Conservation (phyloP, 35 echinoderm and acorn worm genomes). For the Stichopus chloronotus region DNA sequence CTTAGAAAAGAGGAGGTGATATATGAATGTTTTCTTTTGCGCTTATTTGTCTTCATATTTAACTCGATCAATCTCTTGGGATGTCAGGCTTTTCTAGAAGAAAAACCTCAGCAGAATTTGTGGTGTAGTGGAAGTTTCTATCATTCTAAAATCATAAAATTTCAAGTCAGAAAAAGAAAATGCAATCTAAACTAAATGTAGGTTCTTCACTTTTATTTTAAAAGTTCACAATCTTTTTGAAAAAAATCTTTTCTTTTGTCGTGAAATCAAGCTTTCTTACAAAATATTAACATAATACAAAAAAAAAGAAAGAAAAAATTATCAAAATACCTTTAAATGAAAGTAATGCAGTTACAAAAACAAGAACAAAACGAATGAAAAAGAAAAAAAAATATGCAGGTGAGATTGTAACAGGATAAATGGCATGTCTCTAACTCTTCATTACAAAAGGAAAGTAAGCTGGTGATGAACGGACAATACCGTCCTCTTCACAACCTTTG, state of each 20-base stretch:
- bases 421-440: no score
- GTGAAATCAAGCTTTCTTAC: constrained; percentile 14
- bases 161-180: neutral
- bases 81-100: no score
- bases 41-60: no score
- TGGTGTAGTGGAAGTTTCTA: no score
- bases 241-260: neutral
- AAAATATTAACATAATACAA: constrained; percentile 22
- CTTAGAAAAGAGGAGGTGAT: no score
- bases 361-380: neutral
- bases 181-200: neutral
- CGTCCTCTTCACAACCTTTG: no score
- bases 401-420: neutral
- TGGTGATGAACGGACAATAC: no score
- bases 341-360: neutral
- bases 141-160: no score
- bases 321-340: constrained; percentile 18
- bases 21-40: no score
- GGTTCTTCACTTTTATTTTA: constrained; percentile 8
- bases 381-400: neutral
- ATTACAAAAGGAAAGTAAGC: no score
- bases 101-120: no score
- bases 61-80: no score
- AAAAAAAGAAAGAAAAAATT: neutral
- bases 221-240: constrained; percentile 5